Percentiles rank a stretch among this genome's conserved stretches.
phyloP scores from a whole-genome alignment of 2,888 invertebrate genomes.

The Belgica antarctica region DNA sequence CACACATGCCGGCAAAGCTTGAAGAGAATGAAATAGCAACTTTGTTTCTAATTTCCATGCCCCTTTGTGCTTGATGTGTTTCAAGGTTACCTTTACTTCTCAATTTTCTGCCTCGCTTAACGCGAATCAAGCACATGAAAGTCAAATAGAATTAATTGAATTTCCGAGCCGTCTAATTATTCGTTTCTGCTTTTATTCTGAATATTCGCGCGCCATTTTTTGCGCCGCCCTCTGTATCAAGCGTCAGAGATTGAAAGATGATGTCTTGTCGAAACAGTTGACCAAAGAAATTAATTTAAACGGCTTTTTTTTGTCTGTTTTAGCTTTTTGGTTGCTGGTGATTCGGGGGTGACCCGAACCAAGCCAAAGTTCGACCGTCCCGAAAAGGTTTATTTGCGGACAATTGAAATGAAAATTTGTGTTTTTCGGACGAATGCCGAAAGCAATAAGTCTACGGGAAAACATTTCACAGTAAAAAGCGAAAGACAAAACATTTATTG shows the following conservation, averaged over 20 bases:
- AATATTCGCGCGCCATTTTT: background rate
- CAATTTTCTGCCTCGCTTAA: background rate
- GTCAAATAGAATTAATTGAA: background rate
- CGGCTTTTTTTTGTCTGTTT: background rate
- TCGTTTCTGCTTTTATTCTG: background rate
- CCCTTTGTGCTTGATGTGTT: background rate
- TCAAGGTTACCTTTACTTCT: background rate
- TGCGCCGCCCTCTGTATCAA: background rate
- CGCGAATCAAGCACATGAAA: slow-evolving; percentile 7
- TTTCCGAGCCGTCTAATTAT: background rate
- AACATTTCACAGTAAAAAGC: slow-evolving; percentile 16
- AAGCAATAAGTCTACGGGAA: slow-evolving; percentile 25
- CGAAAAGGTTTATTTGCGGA: slow-evolving; percentile 14
- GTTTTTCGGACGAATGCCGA: slow-evolving; percentile 28
- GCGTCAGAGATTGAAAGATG: background rate
- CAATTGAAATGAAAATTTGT: slow-evolving; percentile 31
- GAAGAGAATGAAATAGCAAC: slow-evolving; percentile 4
- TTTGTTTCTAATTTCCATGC: background rate
- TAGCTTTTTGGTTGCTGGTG: background rate
- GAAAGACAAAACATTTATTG: background rate
- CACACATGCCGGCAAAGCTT: slow-evolving; percentile 15
- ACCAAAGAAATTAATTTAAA: slow-evolving; percentile 24
- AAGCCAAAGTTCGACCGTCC: background rate
- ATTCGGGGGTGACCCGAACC: background rate
- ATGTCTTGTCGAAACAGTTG: slow-evolving; percentile 11